Percentiles rank a stretch among this genome's conserved stretches.
phyloP scores from a whole-genome alignment of 2,797 vertebrate genomes.

The Discoglossus pictus region DNA sequence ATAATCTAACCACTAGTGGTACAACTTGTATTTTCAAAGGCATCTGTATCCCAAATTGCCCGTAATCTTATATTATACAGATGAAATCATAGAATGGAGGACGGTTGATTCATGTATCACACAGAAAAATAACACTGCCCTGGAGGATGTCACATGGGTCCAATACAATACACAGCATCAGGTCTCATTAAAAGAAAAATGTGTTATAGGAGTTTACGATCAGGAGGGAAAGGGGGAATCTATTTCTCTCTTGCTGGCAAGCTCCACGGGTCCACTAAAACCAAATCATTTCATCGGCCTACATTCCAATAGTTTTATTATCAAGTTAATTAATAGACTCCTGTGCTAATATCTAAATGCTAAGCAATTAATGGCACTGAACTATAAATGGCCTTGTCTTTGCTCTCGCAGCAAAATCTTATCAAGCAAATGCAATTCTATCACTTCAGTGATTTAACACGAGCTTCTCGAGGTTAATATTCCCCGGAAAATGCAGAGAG shows the following conservation, averaged over 20 bases:
- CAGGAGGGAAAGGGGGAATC: conserved; percentile 31
- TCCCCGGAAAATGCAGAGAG: conserved; percentile 69
- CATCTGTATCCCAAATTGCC: too few species aligned
- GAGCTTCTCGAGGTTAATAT: conserved; percentile 70
- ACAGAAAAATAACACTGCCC: neutral
- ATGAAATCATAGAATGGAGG: neutral
- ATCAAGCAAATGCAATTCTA: conserved; percentile 65
- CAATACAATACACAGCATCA: conserved; percentile 30
- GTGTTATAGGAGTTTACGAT: conserved; percentile 37
- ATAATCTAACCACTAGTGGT: too few species aligned
- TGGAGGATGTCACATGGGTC: conserved; percentile 29
- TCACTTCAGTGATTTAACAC: conserved; percentile 63
- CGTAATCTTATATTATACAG: too few species aligned
- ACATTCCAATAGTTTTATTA: conserved; percentile 75
- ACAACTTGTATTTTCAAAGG: too few species aligned
- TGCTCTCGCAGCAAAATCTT: conserved; percentile 68
- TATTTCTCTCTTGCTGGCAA: conserved; percentile 25
- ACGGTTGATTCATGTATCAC: neutral
- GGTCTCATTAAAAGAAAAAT: conserved; percentile 35
- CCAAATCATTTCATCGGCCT: conserved; percentile 58
- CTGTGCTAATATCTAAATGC: conserved; percentile 84
- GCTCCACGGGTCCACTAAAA: conserved; percentile 54
- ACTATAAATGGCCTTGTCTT: conserved; percentile 74
- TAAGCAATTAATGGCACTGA: conserved; percentile 87
- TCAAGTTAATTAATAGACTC: conserved; percentile 83